Conservation (phyloP, 2,888 invertebrate species). For the Heliconius erato region DNA sequence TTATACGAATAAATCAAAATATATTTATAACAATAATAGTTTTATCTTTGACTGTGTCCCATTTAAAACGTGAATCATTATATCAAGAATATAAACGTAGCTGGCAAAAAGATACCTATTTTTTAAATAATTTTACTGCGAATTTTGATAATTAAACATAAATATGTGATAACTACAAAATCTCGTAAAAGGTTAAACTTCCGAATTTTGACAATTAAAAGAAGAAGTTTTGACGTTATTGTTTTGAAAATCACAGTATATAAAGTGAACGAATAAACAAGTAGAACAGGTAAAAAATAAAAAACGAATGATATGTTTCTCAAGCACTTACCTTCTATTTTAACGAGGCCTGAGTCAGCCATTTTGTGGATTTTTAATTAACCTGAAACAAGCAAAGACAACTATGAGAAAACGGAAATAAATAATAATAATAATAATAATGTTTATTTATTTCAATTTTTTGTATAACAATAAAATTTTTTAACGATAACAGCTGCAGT, state of each 20-base stretch:
- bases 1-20: background rate
- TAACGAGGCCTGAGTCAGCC: conserved; percentile 54
- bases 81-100: background rate
- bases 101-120: background rate
- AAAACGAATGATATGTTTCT: background rate
- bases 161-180: background rate
- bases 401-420: conserved; percentile 9
- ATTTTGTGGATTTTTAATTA: conserved; percentile 47
- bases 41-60: background rate
- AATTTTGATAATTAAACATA: background rate
- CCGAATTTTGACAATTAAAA: conserved; percentile 5
- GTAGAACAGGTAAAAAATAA: background rate
- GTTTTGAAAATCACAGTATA: background rate
- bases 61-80: conserved; percentile 12
- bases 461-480: too few species aligned
- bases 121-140: background rate
- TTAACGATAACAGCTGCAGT: too few species aligned
- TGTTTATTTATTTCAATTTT: too few species aligned
- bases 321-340: conserved; percentile 54
- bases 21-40: conserved; percentile 5
- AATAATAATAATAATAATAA: too few species aligned
- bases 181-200: background rate
- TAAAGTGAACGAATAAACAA: background rate
- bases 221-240: background rate
- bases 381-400: conserved; percentile 53